Evolutionary conservation across 2,113 vertebrate genomes (phyloP).

Genomic region (Emydocephalus ijimae): DNA sequence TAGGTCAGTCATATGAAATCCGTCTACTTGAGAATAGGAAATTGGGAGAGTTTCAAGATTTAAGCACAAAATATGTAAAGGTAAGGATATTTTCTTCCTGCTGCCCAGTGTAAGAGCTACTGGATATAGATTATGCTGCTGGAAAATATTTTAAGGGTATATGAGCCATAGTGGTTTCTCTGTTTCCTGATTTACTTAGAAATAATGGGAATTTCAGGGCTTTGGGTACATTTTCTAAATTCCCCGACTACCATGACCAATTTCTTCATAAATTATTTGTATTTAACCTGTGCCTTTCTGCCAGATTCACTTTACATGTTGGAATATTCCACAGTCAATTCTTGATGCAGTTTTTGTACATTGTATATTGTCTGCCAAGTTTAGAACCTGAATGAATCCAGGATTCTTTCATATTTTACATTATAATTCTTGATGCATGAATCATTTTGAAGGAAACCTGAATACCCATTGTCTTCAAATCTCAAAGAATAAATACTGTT

Average conservation of each 20-base stretch:
- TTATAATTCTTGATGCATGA: not conserved
- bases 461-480: not conserved
- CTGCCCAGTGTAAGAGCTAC: constrained; percentile 50
- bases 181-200: constrained; percentile 23
- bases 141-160: not conserved
- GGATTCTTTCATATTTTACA: not conserved
- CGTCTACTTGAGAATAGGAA: constrained; percentile 92
- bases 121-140: not conserved
- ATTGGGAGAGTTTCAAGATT: constrained; percentile 90
- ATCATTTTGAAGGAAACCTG: not conserved
- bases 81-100: constrained; percentile 74
- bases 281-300: not conserved
- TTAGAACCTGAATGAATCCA: not conserved
- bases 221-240: constrained; percentile 1
- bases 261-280: not conserved
- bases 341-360: not conserved
- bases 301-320: not conserved
- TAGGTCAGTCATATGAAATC: constrained; percentile 98
- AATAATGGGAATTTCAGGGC: constrained; percentile 32
- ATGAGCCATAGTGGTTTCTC: constrained; percentile 24
- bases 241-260: not conserved
- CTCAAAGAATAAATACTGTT: not conserved
- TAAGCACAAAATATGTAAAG: constrained; percentile 92
- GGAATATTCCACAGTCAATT: not conserved
- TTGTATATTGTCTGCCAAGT: not conserved